Evolutionary conservation across 2,797 vertebrate species (phyloP), one percentile per base, ranked within the genome.

Genomic region (Danionella dracula): DNA sequence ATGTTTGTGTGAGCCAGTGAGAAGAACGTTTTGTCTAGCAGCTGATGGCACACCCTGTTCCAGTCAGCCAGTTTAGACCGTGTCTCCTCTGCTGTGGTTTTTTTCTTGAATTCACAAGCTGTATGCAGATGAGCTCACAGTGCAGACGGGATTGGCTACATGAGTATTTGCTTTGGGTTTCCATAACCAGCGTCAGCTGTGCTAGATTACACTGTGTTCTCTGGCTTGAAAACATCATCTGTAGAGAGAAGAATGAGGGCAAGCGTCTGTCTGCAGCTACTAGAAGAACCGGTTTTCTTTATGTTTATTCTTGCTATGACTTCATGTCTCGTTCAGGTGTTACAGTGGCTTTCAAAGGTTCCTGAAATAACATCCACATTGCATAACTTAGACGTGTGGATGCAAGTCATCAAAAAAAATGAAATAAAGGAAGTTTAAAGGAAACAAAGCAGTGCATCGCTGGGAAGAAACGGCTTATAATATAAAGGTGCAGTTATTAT

Each of bases 1-100:
- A n/a, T n/a, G n/a, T n/a, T n/a, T n/a, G n/a, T n/a, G n/a, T 75
- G 73, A 82, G 3, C 23, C 75, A 38, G 11, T 74, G 60, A 77
- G 58, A 68, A 3, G 23, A 3, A 27, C 27, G 4, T 29, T 17
- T 17, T 8, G 27, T 54, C 17, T 53, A 12, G 34, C 49, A 42
- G 42, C 37, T 32, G 12, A 8, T 42, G 38, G 10, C 40, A 46
- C 41, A 46, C 46, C 38, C 8, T 46, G 57, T 46, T 35, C 57
- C 17, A 21, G 31, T 45, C 8, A 23, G 10, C 27, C 11, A 9
- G 2, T 4, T 6, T 4, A 17, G 55, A 59, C 11, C 1, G 23
- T 27, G 23, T 41, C 13, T 15, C 15, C 31, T 2, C 5, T 51
- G 48, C 4, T 53, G 53, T 12, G 34, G 16, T 42, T 27, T 45